phyloP scores from a whole-genome alignment of 2,113 vertebrate genomes.

The Nasalis larvatus region DNA sequence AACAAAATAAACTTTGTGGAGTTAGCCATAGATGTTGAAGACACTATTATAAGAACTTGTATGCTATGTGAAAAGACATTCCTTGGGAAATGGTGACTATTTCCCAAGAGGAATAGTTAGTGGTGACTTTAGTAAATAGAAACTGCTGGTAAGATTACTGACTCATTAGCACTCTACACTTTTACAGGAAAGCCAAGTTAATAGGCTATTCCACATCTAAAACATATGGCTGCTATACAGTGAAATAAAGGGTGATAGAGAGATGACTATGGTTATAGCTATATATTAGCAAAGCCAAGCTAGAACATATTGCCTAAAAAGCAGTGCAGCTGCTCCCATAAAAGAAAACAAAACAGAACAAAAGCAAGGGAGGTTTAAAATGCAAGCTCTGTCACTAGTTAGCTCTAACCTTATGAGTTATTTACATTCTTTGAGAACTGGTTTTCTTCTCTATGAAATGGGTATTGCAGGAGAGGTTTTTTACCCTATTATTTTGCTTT shows the following conservation, averaged over 20 bases:
- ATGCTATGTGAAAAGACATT: background rate
- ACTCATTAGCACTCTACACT: background rate
- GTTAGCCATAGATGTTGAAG: background rate
- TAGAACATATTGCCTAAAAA: conserved; percentile 32
- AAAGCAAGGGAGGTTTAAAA: background rate
- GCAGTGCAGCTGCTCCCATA: background rate
- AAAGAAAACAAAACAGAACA: background rate
- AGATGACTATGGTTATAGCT: background rate
- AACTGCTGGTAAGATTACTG: background rate
- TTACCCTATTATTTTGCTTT: background rate
- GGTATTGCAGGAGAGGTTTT: background rate
- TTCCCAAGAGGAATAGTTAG: background rate
- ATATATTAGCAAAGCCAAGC: conserved; percentile 10
- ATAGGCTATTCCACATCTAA: background rate
- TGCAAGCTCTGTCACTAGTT: background rate
- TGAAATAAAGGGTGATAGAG: background rate
- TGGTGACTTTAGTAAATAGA: background rate
- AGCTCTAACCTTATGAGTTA: background rate
- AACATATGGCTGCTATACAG: background rate
- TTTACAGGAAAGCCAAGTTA: background rate
- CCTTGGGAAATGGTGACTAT: background rate
- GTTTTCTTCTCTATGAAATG: background rate
- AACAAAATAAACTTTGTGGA: background rate
- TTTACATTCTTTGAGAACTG: background rate
- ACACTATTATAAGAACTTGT: background rate